A percentile compares a stretch with the other conserved stretches of the same genome.
Evolutionary conservation across 2,888 invertebrate species (phyloP).

Genomic region (Cosmia pyralina): DNA sequence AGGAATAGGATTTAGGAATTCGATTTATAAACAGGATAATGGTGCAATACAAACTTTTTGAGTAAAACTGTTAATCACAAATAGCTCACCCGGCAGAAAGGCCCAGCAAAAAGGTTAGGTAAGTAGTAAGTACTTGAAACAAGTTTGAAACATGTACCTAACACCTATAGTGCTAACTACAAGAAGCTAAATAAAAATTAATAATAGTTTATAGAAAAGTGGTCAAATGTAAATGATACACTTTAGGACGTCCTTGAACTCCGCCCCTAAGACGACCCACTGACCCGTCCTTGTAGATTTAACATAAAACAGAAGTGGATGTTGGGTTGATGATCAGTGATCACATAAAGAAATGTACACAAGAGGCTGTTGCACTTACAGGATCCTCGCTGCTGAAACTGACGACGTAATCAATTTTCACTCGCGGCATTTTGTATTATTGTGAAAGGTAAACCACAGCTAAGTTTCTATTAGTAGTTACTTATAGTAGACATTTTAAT

Average conservation of each 20-base stretch:
- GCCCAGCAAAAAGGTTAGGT: no score
- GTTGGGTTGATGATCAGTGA: neutral
- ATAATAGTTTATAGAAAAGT: neutral
- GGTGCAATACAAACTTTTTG: no score
- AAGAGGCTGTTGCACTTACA: conserved; percentile 84
- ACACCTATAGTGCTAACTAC: neutral
- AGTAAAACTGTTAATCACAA: neutral
- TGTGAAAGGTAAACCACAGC: neutral
- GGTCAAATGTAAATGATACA: neutral
- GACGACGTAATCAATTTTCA: conserved; percentile 92
- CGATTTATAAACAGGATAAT: conserved; percentile 1
- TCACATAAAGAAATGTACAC: conserved; percentile 8
- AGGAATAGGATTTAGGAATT: no score
- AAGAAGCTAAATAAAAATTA: neutral
- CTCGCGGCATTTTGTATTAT: conserved; percentile 91
- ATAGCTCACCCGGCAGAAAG: no score
- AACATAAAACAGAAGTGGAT: neutral
- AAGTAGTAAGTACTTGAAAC: neutral
- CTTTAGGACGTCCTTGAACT: neutral
- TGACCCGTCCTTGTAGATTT: no score
- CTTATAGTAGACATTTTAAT: no score
- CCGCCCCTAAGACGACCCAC: no score
- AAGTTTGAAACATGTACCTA: neutral
- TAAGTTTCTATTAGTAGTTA: neutral
- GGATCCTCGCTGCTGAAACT: conserved; percentile 95